These are phyloP conservation scores for Hemicrepidius hirtus DNA, from an alignment of 2,888 invertebrate genomes.

Conservation along the genomic window DNA sequence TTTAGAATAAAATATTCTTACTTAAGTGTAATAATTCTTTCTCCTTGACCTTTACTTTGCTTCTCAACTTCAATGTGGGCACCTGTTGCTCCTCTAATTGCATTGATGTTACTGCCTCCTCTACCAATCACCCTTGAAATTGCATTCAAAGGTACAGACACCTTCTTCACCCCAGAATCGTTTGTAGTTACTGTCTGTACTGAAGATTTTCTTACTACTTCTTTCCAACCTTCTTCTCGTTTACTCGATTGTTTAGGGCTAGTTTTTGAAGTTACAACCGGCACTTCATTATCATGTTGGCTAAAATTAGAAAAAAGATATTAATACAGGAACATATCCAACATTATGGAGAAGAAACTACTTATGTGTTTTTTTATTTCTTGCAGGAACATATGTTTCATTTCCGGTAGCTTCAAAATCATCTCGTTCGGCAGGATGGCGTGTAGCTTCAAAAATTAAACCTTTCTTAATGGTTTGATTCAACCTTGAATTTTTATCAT, in stretches of 20 bases:
- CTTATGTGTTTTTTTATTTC: conserved; percentile 60
- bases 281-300: conserved; percentile 52
- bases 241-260: conserved; percentile 81
- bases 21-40: conserved; percentile 96
- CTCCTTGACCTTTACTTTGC: conserved; percentile 94
- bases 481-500: conserved; percentile 49
- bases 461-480: conserved; percentile 70
- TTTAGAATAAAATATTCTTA: conserved; percentile 68
- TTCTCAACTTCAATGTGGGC: conserved; percentile 99
- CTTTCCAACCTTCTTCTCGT: conserved; percentile 97
- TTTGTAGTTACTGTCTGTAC: conserved; percentile 72
- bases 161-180: conserved; percentile 85
- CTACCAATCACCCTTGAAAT: conserved; percentile 98
- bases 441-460: conserved; percentile 82
- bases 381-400: conserved; percentile 74
- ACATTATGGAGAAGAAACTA: conserved; percentile 52
- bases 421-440: conserved; percentile 82
- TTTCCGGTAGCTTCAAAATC: conserved; percentile 84
- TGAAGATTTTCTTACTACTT: conserved; percentile 91
- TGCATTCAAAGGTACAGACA: conserved; percentile 94
- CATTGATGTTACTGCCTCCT: conserved; percentile 98
- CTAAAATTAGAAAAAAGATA: conserved; percentile 33
- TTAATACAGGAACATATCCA: not conserved
- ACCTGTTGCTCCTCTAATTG: conserved; percentile 96
- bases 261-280: conserved; percentile 70